These are phyloP conservation scores for Oligia strigilis DNA, from an alignment of 2,888 invertebrate species.

Conservation along the genomic window DNA sequence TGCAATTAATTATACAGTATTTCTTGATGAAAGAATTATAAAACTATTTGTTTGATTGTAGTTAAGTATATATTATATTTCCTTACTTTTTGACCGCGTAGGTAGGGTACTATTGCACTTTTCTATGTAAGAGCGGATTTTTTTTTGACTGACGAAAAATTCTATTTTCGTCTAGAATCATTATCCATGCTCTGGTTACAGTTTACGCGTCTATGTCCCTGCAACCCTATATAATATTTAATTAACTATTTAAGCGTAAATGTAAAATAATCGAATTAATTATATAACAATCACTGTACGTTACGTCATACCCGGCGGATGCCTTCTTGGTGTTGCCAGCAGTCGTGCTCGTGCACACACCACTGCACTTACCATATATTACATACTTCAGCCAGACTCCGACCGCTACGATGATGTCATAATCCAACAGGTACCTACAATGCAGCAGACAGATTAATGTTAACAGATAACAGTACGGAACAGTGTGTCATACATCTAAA, in stretches of 20 bases:
- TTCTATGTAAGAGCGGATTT: no score
- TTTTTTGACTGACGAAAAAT: no score
- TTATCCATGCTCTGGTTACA: no score
- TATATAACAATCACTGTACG: not conserved
- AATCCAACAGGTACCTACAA: not conserved
- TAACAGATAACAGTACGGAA: slow-evolving; percentile 5
- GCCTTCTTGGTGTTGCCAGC: not conserved
- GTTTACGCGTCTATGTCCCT: no score
- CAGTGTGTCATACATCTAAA: not conserved
- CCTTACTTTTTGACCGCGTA: no score
- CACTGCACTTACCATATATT: not conserved
- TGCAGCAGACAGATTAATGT: slow-evolving; percentile 14
- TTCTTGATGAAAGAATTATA: not conserved
- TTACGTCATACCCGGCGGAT: not conserved
- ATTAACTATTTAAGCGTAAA: not conserved
- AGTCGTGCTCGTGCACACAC: not conserved
- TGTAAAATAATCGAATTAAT: not conserved
- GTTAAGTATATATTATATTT: no score
- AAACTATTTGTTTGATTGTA: no score
- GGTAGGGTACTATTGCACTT: no score
- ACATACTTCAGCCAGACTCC: not conserved
- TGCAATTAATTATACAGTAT: no score
- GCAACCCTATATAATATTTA: not conserved
- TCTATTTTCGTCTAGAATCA: no score
- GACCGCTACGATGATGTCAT: slow-evolving; percentile 12